Evolutionary conservation across 2,888 invertebrate species (phyloP).

Genomic region (Corbicula japonica): DNA sequence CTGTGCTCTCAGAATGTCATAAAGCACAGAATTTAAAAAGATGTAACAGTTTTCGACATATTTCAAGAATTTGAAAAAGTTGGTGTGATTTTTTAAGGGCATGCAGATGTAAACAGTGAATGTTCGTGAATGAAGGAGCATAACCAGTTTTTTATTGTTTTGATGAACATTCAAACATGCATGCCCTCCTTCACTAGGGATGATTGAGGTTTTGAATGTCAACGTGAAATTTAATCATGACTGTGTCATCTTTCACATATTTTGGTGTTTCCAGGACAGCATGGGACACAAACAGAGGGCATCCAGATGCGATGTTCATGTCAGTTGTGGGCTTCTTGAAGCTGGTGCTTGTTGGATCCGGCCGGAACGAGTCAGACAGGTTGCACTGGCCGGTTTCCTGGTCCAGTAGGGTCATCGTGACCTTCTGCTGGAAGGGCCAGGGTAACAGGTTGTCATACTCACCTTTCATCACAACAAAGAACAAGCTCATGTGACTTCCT

Average conservation of each 20-base stretch:
- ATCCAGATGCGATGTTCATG: constrained; percentile 85
- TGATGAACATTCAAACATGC: too few species aligned
- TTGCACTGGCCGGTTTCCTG: constrained; percentile 74
- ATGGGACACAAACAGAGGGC: constrained; percentile 81
- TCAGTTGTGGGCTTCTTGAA: constrained; percentile 80
- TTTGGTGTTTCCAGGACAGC: constrained; percentile 73
- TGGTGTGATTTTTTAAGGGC: too few species aligned
- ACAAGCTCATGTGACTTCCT: constrained; percentile 82
- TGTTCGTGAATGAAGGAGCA: too few species aligned
- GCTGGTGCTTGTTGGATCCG: constrained; percentile 82
- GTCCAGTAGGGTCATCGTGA: constrained; percentile 82
- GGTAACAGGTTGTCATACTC: constrained; percentile 82
- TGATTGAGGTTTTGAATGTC: constrained; percentile 56
- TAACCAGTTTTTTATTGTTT: too few species aligned
- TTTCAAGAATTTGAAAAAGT: not conserved
- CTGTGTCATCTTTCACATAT: constrained; percentile 78
- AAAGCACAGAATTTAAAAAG: too few species aligned
- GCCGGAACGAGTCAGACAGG: constrained; percentile 81
- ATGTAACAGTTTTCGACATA: too few species aligned
- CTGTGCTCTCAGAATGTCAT: too few species aligned
- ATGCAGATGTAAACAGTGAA: too few species aligned
- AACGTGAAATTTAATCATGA: constrained; percentile 79
- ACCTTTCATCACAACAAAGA: constrained; percentile 85
- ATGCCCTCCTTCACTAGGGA: constrained; percentile 41
- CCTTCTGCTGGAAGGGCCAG: constrained; percentile 84